Evolutionary conservation across 1,140 invertebrate genomes (phyloP), one percentile per base, ranked within the genome.

Genomic region (Drosophila athabasca): DNA sequence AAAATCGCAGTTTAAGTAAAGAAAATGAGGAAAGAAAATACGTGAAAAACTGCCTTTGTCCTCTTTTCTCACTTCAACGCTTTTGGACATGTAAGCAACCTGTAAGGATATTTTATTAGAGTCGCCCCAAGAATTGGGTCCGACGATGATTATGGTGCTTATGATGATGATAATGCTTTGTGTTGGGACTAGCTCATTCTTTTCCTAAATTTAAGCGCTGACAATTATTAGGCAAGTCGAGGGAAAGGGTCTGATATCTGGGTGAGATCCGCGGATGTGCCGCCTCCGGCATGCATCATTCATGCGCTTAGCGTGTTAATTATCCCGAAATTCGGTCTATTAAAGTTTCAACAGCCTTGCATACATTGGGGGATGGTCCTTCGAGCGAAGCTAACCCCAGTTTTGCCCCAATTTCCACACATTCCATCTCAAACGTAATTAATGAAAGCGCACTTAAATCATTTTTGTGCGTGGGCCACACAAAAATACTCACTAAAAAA

Each of bases 381-480:
- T 8, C 31, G 31, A 31, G 31, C 31, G 31, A 8, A 31, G 31
- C 17, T 15, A 17, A 22, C 41, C 19, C 45, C 45, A 48, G 8
- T 19, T 48, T 31, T 17, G 24, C 39, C 29, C 9, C 35, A 13
- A 22, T 22, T 22, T 4, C 41, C 17, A 26, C 44, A n/a, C n/a
- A n/a, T n/a, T n/a, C 64, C 68, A 65, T 49, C 71, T 65, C 51
- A 87, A 88, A 87, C 46, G 83, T 87, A 88, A 88, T 88, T 87
- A 87, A 87, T 87, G 83, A 76, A 83, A 78, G 83, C 83, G 76
- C 75, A 88, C 83, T 83, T 87, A 88, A 88, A 88, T 88, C 83
- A 88, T 87, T 87, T 87, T 76, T 76, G 83, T 83, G 83, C 78
- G 83, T 87, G 79, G 83, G 57, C 68, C 62, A 59, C 60, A 72